Percentiles rank a stretch among this genome's conserved stretches.
These are phyloP conservation scores for Pemphigus obesinymphae DNA, from an alignment of 1,140 invertebrate genomes.

Conservation along the genomic window DNA sequence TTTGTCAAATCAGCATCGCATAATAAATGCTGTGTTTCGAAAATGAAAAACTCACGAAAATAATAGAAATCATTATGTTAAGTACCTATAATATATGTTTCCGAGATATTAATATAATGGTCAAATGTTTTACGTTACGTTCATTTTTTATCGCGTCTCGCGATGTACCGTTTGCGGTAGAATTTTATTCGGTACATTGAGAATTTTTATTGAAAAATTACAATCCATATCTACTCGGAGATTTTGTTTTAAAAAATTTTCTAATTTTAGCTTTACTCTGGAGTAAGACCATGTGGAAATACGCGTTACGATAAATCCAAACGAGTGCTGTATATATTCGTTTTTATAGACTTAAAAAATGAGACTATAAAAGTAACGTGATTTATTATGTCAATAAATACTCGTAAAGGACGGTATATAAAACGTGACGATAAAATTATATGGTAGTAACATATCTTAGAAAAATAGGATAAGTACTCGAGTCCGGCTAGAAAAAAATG, in stretches of 20 bases:
- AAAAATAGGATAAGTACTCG: neutral
- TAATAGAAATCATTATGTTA: no score
- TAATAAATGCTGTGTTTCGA: no score
- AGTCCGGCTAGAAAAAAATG: neutral
- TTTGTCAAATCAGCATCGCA: no score
- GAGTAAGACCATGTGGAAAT: neutral
- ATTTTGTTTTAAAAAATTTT: neutral
- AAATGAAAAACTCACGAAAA: no score
- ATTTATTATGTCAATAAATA: slow-evolving; percentile 23
- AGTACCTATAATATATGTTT: no score
- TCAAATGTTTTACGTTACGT: no score
- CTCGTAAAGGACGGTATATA: slow-evolving; percentile 11
- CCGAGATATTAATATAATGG: no score
- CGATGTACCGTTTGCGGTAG: neutral
- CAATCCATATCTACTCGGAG: neutral
- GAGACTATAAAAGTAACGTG: slow-evolving; percentile 15
- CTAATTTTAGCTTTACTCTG: neutral
- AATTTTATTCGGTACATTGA: neutral
- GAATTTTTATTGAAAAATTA: neutral
- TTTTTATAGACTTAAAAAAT: slow-evolving; percentile 28
- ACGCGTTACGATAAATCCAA: neutral
- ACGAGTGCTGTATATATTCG: no score
- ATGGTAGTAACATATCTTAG: slow-evolving; percentile 20
- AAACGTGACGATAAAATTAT: slow-evolving; percentile 26
- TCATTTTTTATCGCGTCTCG: no score